Base-by-base conservation (phyloP, 2,113 vertebrate genomes). In the Anoura caudifer region DNA sequence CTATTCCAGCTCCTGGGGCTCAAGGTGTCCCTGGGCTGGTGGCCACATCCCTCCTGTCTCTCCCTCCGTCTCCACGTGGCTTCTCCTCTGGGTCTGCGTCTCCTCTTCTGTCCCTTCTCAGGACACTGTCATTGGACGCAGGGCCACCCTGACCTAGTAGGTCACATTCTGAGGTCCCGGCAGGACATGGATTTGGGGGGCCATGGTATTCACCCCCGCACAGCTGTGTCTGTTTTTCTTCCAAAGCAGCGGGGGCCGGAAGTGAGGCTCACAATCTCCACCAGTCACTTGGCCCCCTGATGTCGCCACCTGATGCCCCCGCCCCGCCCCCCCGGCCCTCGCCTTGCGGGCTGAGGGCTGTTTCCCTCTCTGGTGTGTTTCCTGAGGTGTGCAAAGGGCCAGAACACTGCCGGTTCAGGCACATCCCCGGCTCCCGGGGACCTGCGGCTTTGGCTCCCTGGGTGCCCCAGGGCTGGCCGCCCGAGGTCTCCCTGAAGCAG, bases 321-420 rank as follows among this genome's bases (percentile, higher is more conserved):
- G 24, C 28, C 1, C 4, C 4, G 17, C 31, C 59, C 28, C 26
- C 28, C 1, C 4, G 4, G 17, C 31, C 59, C 4, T 19, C 8
- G 19, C 6, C 6, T 8, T 3, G 26, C 0, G 3, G 14, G 2
- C 14, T 72, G 10, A 11, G 52, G 3, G 13, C 13, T 28, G 22
- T 16, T 31, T 1, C 10, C 6, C 15, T 0, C 4, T n/a, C 65
- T 16, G 15, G 13, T 7, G 47, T 1, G 1, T 69, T 41, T 13
- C 8, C 0, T 0, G 0, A 17, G 0, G 5, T 8, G 11, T 5
- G 3, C 6, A 1, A 10, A 20, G 15, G 0, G 1, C 0, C 22
- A 2, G 20, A 3, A 24, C 33, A 11, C 12, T 19, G 6, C 20
- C 5, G 2, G n/a, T 43, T 11, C n/a, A 1, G n/a, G 11, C 5